Evolutionary conservation across 2,113 vertebrate species (phyloP).

Genomic region (Spermophilus dauricus): DNA sequence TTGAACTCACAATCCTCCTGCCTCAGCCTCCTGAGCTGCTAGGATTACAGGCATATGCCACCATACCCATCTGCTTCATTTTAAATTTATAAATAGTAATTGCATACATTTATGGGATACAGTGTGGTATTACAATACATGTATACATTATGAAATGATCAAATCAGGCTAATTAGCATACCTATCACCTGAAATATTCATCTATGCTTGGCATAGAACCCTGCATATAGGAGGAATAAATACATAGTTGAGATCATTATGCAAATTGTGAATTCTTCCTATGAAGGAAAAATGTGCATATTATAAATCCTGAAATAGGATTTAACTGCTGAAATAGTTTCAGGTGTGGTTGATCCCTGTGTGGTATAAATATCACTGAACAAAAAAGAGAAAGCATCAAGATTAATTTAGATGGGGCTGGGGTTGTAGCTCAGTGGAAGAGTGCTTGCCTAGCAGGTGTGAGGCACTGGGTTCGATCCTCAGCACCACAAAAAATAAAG

Average conservation of each 20-base stretch:
- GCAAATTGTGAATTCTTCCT: not conserved
- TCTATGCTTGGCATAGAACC: not conserved
- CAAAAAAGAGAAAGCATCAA: not conserved
- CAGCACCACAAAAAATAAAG: too few relatives aligned
- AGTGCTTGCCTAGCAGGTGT: too few relatives aligned
- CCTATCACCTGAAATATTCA: not conserved
- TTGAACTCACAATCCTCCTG: too few relatives aligned
- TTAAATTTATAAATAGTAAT: not conserved
- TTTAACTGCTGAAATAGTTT: conserved; percentile 24
- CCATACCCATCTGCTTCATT: not conserved
- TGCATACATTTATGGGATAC: not conserved
- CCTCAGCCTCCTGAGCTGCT: too few relatives aligned
- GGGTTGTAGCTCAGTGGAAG: too few relatives aligned
- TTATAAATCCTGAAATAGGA: not conserved
- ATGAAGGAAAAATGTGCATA: not conserved
- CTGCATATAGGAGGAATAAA: not conserved
- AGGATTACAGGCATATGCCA: too few relatives aligned
- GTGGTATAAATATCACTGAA: not conserved
- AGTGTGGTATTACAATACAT: not conserved
- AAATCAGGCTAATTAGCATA: not conserved
- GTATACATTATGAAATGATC: not conserved
- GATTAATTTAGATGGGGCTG: too few relatives aligned
- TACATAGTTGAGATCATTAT: not conserved
- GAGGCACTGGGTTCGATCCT: too few relatives aligned
- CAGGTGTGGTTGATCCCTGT: not conserved